phyloP scores from a whole-genome alignment of 2,888 invertebrate species.

The Lasioglossum leucozonium region DNA sequence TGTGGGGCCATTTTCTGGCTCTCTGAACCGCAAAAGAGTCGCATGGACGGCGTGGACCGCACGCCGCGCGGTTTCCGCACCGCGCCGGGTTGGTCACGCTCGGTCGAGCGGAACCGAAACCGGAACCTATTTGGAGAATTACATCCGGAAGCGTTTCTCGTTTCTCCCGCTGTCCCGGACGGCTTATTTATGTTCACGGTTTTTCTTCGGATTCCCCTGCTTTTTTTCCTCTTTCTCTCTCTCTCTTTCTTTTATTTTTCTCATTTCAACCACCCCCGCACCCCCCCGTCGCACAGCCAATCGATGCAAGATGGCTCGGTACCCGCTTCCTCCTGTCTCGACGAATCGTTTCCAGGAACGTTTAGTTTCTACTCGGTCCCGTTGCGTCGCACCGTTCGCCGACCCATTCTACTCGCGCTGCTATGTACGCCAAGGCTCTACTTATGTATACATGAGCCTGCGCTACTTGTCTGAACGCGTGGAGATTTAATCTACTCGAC shows the following conservation, averaged over 20 bases:
- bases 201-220: neutral
- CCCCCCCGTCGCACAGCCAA: neutral
- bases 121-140: constrained; percentile 65
- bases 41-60: constrained; percentile 23
- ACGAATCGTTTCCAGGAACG: neutral
- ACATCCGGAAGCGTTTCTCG: constrained; percentile 53
- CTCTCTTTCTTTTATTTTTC: neutral
- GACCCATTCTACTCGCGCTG: neutral
- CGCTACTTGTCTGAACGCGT: constrained; percentile 4
- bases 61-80: constrained; percentile 17
- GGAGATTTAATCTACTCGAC: constrained; percentile 7
- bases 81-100: constrained; percentile 42
- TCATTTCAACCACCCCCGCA: neutral
- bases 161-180: constrained; percentile 13
- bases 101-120: constrained; percentile 57
- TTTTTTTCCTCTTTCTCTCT: neutral
- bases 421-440: neutral
- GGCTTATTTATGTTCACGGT: constrained; percentile 53
- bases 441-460: neutral
- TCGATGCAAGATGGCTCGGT: neutral
- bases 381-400: neutral
- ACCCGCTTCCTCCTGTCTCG: neutral
- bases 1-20: constrained; percentile 54
- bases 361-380: neutral
- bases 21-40: constrained; percentile 52